Base-by-base conservation (phyloP, 1,140 invertebrate genomes). In the Pogonomyrmex barbatus region DNA sequence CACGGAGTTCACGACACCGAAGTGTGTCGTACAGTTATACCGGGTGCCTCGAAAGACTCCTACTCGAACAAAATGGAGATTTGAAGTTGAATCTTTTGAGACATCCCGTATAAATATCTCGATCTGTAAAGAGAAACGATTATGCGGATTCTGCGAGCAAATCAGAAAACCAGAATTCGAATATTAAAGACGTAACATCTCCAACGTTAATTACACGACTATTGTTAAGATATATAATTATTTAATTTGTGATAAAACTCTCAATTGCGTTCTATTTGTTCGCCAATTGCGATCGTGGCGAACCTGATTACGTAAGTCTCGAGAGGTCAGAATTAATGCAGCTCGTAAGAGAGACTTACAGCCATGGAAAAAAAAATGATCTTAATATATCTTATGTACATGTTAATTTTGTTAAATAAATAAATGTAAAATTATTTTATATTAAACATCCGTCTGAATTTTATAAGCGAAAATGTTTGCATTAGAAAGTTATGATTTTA, bases 231-330 rank as follows among this genome's bases (percentile, higher is more conserved):
- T 24, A 12, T 42, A 8, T 82, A 71, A 33, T 71, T 71, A 82
- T 83, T 73, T 82, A 73, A 73, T 60, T 82, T 83, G 68, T 83
- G 79, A 83, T 75, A 75, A 62, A 83, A 17, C n/a, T 70, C 36
- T 30, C 17, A 54, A 24, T 56, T 65, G 12, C 36, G 17, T 39
- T 24, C 24, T 6, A 17, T 33, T 24, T 8, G 77, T 17, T 68
- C 36, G 36, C 24, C 50, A 30, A 30, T 54, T 17, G 24, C 36
- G 47, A 68, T n/a, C 39, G 12, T 68, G 36, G n/a, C n/a, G 36
- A 2, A 17, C 2, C 3, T 14, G 36, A 81, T 30, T 50, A 67
- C 8, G 62, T 81, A 81, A 81, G 63, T 70, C 78, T 30, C n/a
- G 4, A 36, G 65, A 12, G 5, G 4, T 30, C 9, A 63, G 6